Percentiles rank a stretch among this genome's conserved stretches.
phyloP scores from a whole-genome alignment of 2,113 vertebrate genomes.

The Scomber japonicus region DNA sequence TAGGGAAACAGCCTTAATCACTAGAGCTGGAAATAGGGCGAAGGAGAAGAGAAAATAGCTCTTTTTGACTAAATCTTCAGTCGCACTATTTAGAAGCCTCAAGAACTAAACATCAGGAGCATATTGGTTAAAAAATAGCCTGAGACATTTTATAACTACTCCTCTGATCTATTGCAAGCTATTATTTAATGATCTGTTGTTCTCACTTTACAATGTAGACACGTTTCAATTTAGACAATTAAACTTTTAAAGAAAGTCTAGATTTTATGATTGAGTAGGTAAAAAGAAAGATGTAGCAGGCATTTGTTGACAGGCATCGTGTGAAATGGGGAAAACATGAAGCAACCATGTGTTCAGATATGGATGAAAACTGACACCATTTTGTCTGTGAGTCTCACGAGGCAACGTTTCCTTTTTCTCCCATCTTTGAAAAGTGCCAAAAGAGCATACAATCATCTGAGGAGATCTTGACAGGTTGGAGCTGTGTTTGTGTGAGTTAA shows the following conservation, averaged over 20 bases:
- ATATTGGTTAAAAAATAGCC: not conserved
- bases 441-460: slow-evolving; percentile 25
- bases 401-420: slow-evolving; percentile 15
- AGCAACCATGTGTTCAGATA: slow-evolving; percentile 29
- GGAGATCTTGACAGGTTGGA: slow-evolving; percentile 40
- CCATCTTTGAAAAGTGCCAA: slow-evolving; percentile 42
- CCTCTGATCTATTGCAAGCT: not conserved
- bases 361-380: slow-evolving; percentile 11
- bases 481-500: slow-evolving; percentile 38
- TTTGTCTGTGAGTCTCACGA: slow-evolving; percentile 11
- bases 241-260: slow-evolving; percentile 16
- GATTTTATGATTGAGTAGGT: not conserved
- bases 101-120: not conserved
- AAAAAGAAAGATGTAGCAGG: not conserved
- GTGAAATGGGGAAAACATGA: not conserved
- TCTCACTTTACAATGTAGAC: slow-evolving; percentile 20
- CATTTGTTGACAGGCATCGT: slow-evolving; percentile 6
- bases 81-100: not conserved
- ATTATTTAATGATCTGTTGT: not conserved
- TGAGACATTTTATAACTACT: not conserved
- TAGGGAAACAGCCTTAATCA: no score
- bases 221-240: not conserved
- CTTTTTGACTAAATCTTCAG: not conserved
- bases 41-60: not conserved
- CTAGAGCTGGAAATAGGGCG: not conserved